Conservation (phyloP, 2,113 vertebrate species). For the Phaethon lepturus region DNA sequence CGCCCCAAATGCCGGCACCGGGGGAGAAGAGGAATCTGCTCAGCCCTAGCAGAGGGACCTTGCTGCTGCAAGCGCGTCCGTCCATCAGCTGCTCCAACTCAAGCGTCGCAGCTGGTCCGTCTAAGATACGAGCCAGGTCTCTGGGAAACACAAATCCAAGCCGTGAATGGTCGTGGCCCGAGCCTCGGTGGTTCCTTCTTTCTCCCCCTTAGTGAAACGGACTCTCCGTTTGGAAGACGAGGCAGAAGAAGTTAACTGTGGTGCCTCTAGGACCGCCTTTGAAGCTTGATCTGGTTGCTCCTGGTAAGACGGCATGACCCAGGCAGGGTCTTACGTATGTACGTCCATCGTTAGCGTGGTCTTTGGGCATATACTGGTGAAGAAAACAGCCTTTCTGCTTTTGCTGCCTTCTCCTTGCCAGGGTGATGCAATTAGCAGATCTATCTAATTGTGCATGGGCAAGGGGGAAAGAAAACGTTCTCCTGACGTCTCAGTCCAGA, state of each 20-base stretch:
- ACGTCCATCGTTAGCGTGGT: rapidly evolving
- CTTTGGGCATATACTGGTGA: background rate
- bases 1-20: rapidly evolving
- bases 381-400: background rate
- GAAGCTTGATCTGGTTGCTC: background rate
- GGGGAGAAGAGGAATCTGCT: background rate
- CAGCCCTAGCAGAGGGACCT: background rate
- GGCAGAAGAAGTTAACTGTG: background rate
- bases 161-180: background rate
- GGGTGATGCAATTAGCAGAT: background rate
- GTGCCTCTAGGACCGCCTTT: background rate
- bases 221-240: background rate
- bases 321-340: background rate
- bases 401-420: background rate
- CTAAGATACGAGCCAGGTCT: background rate
- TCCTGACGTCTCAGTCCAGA: background rate
- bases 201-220: background rate
- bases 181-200: background rate
- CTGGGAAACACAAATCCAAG: background rate
- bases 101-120: background rate
- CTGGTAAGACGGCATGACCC: background rate
- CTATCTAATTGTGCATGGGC: background rate
- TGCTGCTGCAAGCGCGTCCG: rapidly evolving
- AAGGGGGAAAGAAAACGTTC: background rate
- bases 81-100: background rate